A percentile compares a stretch with the other conserved stretches of the same genome.
phyloP scores from a whole-genome alignment of 2,888 invertebrate genomes.

The Agrotis exclamationis region DNA sequence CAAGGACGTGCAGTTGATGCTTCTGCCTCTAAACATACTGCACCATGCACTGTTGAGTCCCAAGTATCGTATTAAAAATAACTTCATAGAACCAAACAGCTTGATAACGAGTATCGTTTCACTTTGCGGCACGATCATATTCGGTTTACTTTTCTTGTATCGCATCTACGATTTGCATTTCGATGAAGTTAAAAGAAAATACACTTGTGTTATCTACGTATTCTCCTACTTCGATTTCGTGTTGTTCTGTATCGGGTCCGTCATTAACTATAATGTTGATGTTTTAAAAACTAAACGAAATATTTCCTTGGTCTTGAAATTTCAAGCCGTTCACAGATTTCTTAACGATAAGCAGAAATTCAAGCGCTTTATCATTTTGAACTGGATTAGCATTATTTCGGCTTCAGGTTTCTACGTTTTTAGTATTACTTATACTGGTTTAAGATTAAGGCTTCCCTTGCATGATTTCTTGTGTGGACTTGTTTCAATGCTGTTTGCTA shows the following conservation, averaged over 20 bases:
- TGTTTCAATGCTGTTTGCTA: conserved; percentile 2
- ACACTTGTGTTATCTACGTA: not conserved
- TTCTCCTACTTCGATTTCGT: conserved; percentile 27
- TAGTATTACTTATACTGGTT: not conserved
- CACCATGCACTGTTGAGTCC: conserved; percentile 26
- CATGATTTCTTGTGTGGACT: conserved; percentile 19
- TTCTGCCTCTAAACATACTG: conserved; percentile 24
- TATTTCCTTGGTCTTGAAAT: conserved; percentile 29
- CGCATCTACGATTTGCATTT: conserved; percentile 15
- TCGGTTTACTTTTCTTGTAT: conserved; percentile 7
- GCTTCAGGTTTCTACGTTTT: not conserved
- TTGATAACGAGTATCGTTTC: conserved; percentile 2
- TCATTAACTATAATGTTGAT: conserved; percentile 20
- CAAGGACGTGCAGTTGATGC: conserved; percentile 35
- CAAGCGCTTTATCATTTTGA: conserved; percentile 16
- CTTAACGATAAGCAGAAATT: conserved; percentile 9
- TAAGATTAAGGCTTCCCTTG: conserved; percentile 4
- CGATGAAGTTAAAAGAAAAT: not conserved
- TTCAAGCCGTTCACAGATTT: conserved; percentile 32
- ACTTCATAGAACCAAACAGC: conserved; percentile 21
- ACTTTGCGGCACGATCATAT: conserved; percentile 1
- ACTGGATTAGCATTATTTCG: conserved; percentile 31
- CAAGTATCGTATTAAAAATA: conserved; percentile 30
- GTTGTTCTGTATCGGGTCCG: conserved; percentile 13
- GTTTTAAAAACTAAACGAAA: conserved; percentile 21